Conservation (phyloP, 1,140 invertebrate genomes). For the Anadara kagoshimensis region DNA sequence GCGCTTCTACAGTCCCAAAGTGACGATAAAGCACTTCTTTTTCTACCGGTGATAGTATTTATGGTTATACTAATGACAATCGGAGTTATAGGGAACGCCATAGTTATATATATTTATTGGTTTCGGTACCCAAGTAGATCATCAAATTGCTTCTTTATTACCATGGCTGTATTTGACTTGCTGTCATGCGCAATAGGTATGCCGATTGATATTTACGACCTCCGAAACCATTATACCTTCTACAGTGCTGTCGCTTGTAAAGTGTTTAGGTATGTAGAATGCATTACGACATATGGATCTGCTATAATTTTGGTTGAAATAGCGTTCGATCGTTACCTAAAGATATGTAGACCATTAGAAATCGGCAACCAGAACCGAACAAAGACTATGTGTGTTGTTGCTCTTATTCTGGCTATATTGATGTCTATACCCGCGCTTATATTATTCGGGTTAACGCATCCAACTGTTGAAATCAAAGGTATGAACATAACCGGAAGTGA, state of each 20-base stretch:
- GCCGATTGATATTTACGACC: conserved; percentile 58
- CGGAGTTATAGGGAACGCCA: conserved; percentile 52
- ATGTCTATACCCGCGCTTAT: conserved; percentile 27
- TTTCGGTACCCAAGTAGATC: conserved; percentile 48
- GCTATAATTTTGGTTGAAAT: conserved; percentile 53
- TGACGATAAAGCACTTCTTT: conserved; percentile 44
- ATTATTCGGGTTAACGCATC: conserved; percentile 45
- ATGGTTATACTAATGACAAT: conserved; percentile 47
- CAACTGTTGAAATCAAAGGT: neutral
- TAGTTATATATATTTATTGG: conserved; percentile 59
- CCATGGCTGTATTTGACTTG: conserved; percentile 61
- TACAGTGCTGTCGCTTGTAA: conserved; percentile 53
- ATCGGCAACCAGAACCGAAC: conserved; percentile 41
- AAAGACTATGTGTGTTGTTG: conserved; percentile 47
- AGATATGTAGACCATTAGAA: conserved; percentile 55
- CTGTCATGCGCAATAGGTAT: conserved; percentile 52
- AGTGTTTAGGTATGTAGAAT: conserved; percentile 45
- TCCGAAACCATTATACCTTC: conserved; percentile 56
- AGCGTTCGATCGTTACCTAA: conserved; percentile 59
- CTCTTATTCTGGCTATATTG: neutral
- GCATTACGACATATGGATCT: conserved; percentile 52
- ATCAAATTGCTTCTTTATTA: conserved; percentile 57
- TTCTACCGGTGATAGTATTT: conserved; percentile 54
- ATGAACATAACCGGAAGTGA: conserved; percentile 38
- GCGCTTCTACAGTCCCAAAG: conserved; percentile 17